A percentile compares a stretch with the other conserved stretches of the same genome.
Evolutionary conservation across 1,140 invertebrate species (phyloP).

Genomic region (Coelopa frigida): DNA sequence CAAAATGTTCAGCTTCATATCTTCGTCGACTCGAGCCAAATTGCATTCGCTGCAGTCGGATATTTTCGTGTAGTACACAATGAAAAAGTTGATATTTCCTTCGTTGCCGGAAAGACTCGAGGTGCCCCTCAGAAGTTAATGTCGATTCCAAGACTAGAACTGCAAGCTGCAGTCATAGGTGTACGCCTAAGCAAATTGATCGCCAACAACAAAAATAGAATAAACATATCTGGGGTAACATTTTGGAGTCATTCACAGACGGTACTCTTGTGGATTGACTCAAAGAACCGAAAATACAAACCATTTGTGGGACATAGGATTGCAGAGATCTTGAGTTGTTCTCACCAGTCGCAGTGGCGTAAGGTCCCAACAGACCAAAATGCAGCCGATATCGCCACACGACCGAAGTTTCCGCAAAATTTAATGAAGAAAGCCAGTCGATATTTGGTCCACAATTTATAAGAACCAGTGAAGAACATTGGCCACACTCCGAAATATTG

Average conservation of each 20-base stretch:
- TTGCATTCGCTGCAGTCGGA: slow-evolving; percentile 29
- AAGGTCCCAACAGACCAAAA: slow-evolving; percentile 27
- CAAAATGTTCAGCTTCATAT: slow-evolving; percentile 16
- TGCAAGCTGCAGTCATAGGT: slow-evolving; percentile 27
- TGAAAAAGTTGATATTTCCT: slow-evolving; percentile 1
- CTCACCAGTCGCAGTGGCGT: slow-evolving; percentile 17
- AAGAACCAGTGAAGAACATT: too few species aligned
- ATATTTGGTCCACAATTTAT: slow-evolving; percentile 20
- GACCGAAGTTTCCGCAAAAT: neutral
- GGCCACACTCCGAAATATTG: too few species aligned
- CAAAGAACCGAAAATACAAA: slow-evolving; percentile 25
- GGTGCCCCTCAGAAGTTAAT: slow-evolving; percentile 22
- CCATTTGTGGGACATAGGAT: slow-evolving; percentile 42
- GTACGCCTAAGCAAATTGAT: slow-evolving; percentile 11
- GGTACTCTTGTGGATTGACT: slow-evolving; percentile 31
- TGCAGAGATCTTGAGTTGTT: slow-evolving; percentile 32
- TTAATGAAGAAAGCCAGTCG: slow-evolving; percentile 9
- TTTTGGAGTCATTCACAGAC: slow-evolving; percentile 37
- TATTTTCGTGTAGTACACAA: too few species aligned
- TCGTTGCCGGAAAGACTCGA: slow-evolving; percentile 22
- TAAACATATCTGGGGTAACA: slow-evolving; percentile 5
- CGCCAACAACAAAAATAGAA: neutral
- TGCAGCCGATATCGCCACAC: slow-evolving; percentile 24
- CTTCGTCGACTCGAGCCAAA: slow-evolving; percentile 24
- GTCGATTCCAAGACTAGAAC: slow-evolving; percentile 27